Percentiles rank a stretch among this genome's conserved stretches.
These are phyloP conservation scores for Germaria angustata DNA, from an alignment of 2,888 invertebrate species.

Conservation along the genomic window DNA sequence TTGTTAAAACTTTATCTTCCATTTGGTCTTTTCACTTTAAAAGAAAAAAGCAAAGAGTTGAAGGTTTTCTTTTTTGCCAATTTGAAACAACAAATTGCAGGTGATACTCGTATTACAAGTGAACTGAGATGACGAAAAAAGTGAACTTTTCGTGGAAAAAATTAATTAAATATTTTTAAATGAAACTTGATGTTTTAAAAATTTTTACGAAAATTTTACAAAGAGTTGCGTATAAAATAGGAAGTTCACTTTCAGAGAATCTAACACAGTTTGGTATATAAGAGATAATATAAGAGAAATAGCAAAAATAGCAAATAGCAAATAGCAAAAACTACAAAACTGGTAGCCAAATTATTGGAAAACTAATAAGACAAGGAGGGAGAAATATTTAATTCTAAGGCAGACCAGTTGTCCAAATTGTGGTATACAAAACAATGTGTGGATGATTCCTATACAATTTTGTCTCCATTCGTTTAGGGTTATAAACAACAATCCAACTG, in stretches of 20 bases:
- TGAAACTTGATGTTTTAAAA: not conserved
- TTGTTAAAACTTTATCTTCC: slow-evolving; percentile 45
- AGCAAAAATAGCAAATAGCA: too few relatives aligned
- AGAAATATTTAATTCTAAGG: too few relatives aligned
- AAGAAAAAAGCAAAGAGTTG: slow-evolving; percentile 31
- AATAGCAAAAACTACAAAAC: too few relatives aligned
- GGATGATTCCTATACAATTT: too few relatives aligned
- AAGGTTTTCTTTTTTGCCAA: slow-evolving; percentile 23
- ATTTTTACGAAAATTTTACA: not conserved
- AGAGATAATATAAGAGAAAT: too few relatives aligned
- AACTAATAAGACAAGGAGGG: too few relatives aligned
- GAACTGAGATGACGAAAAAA: not conserved
- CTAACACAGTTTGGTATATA: not conserved
- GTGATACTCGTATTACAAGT: slow-evolving; percentile 14
- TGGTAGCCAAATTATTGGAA: too few relatives aligned
- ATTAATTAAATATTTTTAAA: not conserved
- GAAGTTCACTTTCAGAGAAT: not conserved
- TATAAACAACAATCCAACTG: too few relatives aligned
- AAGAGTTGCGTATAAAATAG: not conserved
- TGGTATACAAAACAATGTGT: too few relatives aligned
- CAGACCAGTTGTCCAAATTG: too few relatives aligned
- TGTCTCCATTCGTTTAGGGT: too few relatives aligned
- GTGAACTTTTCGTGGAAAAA: not conserved
- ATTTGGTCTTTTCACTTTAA: slow-evolving; percentile 37
- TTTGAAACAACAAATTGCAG: slow-evolving; percentile 38